Evolutionary conservation across 2,888 invertebrate species (phyloP).

Genomic region (Oscheius sp.): DNA sequence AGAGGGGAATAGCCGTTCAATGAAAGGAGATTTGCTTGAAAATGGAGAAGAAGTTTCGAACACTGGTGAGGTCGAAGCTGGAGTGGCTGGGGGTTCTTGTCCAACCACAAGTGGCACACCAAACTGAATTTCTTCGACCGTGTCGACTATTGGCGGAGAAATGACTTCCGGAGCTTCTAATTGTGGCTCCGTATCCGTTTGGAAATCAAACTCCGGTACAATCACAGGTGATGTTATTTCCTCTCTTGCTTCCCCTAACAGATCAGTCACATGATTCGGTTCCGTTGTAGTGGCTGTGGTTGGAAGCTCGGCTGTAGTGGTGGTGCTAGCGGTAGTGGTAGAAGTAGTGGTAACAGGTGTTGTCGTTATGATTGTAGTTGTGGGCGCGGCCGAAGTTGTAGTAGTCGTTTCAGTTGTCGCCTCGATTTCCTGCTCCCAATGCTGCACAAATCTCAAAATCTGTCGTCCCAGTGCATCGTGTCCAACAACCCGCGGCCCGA

Average conservation of each 20-base stretch:
- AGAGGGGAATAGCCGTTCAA: slow-evolving; percentile 13
- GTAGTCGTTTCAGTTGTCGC: neutral
- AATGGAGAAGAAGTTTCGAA: neutral
- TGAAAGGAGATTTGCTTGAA: neutral
- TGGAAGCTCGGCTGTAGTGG: neutral
- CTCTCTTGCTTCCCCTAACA: neutral
- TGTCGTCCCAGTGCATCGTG: slow-evolving; percentile 20
- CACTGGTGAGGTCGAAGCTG: neutral
- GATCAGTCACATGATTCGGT: neutral
- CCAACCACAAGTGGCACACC: too few relatives aligned
- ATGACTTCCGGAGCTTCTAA: neutral
- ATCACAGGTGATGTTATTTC: neutral
- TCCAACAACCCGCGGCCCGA: slow-evolving; percentile 15
- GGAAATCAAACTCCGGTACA: too few relatives aligned
- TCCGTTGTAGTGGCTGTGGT: neutral
- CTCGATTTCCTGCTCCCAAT: slow-evolving; percentile 22
- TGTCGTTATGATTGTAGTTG: neutral
- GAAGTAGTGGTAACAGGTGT: neutral
- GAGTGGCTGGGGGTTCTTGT: neutral
- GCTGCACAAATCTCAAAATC: slow-evolving; percentile 15
- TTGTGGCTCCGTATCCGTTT: neutral
- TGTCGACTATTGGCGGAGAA: neutral
- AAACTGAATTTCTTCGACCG: too few relatives aligned
- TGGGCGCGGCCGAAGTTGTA: neutral
- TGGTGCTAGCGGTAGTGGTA: neutral